Base-by-base conservation (phyloP, 2,113 vertebrate species). In the Callorhinus ursinus region DNA sequence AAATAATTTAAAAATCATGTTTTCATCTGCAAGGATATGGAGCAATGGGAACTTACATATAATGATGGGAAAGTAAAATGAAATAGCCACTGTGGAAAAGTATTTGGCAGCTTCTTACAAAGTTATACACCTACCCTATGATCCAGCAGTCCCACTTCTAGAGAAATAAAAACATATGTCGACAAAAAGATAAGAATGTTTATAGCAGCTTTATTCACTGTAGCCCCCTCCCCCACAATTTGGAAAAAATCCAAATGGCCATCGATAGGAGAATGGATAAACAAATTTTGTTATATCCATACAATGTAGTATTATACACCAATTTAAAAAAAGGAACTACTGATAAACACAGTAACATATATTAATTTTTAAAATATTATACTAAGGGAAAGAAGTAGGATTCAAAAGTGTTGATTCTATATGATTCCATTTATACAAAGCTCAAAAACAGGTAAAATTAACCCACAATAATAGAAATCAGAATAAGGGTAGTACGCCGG, bases 121-220 rank as follows among this genome's bases (percentile, higher is more conserved):
- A 90, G 7, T 57, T 85, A 71, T n/a, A 55, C 1, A 85, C 21
- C 9, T 39, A 24, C 18, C 16, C 51, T 79, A 59, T 49, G n/a
- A 77, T 39, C 69, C 42, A 77, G 53, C 24, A 83, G 81, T 77
- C 87, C 53, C 9, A 46, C n/a, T 55, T 13, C 63, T 63, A 22
- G 21, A 53, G 28, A 93, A 89, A 79, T 86, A 71, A 81, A 86
- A 86, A 72, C 2, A 36, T 31, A 31, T 24, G 31, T 63, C 14
- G 15, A 59, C 49, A 88, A 81, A 59, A 93, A 63, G 11, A 92
- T 39, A 88, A 83, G 18, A 88, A 94, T 71, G 39, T 24, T 83
- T 83, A 79, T n/a, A 84, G 31, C 31, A 84, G 15, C 24, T 57
- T 92, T 88, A 88, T 80, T 96, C 55, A 57, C 24, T 79, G 63